Evolutionary conservation across 2,888 invertebrate species (phyloP).

Genomic region (Oscheius myriophilus): DNA sequence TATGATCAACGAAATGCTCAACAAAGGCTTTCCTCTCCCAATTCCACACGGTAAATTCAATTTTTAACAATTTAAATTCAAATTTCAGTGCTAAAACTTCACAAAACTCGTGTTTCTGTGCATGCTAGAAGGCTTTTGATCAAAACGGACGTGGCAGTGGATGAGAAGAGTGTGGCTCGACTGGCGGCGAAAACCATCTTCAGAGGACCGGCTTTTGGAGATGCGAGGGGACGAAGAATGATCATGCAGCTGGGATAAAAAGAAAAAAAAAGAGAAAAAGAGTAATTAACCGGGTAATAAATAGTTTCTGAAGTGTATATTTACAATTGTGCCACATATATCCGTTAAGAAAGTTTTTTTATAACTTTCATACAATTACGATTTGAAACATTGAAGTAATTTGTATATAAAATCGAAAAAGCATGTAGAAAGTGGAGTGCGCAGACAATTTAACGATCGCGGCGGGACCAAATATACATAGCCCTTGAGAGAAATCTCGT

Average conservation of each 20-base stretch:
- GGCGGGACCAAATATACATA: no score
- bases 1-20: constrained; percentile 50
- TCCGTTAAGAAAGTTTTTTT: no score
- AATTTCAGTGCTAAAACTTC: constrained; percentile 51
- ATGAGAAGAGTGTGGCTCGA: constrained; percentile 43
- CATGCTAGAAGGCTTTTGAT: constrained; percentile 49
- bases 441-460: no score
- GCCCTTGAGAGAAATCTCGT: no score
- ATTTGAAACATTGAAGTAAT: no score
- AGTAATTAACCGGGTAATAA: no score
- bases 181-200: constrained; percentile 50
- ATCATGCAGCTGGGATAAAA: neutral
- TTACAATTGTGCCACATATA: no score
- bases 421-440: no score
- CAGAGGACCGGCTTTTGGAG: constrained; percentile 32
- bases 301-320: no score
- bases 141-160: constrained; percentile 51
- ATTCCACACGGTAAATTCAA: constrained; percentile 39
- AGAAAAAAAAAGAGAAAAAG: no score
- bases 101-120: constrained; percentile 46
- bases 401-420: no score
- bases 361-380: no score
- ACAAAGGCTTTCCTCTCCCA: constrained; percentile 53
- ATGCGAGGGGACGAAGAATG: neutral
- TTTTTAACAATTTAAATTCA: neutral